Evolutionary conservation across 2,888 invertebrate genomes (phyloP).

Genomic region (Platycheirus albimanus): DNA sequence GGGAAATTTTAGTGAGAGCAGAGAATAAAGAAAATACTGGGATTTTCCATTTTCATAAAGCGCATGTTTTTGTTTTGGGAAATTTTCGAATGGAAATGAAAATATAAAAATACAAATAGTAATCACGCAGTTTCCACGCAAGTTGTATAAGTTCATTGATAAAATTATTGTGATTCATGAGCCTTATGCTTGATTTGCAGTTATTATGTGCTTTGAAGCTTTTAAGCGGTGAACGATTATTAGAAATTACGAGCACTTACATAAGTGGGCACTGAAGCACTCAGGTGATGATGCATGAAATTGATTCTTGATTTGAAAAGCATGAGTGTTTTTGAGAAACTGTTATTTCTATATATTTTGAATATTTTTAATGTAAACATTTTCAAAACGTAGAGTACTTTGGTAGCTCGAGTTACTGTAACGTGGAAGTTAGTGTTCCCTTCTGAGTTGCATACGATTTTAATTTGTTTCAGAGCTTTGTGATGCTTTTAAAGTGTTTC

Average conservation of each 20-base stretch:
- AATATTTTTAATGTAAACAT: no score
- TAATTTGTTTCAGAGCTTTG: no score
- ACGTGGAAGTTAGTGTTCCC: no score
- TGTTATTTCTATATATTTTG: no score
- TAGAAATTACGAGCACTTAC: slow-evolving; percentile 39
- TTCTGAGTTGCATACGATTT: no score
- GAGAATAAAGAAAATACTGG: background rate
- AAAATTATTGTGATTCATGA: background rate
- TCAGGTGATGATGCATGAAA: slow-evolving; percentile 40
- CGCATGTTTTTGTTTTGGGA: slow-evolving; percentile 31
- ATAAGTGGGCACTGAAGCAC: slow-evolving; percentile 11
- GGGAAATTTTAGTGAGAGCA: background rate
- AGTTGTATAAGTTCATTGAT: slow-evolving; percentile 10
- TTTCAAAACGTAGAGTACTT: no score
- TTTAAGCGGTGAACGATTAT: background rate
- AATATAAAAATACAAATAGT: no score
- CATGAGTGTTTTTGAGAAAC: no score
- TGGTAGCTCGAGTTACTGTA: no score
- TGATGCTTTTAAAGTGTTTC: no score
- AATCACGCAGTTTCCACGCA: background rate
- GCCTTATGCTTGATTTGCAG: background rate
- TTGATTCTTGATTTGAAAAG: slow-evolving; percentile 15
- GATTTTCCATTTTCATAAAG: background rate
- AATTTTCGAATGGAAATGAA: background rate
- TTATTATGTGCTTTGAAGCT: background rate